A percentile compares a stretch with the other conserved stretches of the same genome.
Evolutionary conservation across 2,888 invertebrate genomes (phyloP).

Genomic region (Megaustenia siamemsis): DNA sequence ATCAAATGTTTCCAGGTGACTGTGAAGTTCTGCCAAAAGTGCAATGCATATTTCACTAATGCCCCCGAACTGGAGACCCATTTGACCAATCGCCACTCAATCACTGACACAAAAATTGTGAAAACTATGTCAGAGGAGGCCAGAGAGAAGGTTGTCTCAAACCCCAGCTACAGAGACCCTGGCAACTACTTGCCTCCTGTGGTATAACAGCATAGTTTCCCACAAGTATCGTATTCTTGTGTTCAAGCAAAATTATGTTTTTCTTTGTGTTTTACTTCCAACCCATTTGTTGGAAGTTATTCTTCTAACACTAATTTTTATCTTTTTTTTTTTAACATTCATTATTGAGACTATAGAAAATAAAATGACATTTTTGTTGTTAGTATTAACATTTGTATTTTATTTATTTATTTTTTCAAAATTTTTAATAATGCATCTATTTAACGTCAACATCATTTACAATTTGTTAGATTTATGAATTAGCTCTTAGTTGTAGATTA

Average conservation of each 20-base stretch:
- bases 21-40: slow-evolving; percentile 44
- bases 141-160: slow-evolving; percentile 40
- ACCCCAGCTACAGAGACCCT: slow-evolving; percentile 50
- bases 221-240: not conserved
- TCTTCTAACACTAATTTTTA: not conserved
- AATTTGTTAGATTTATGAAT: too few species aligned
- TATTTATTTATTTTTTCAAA: too few species aligned
- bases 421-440: too few species aligned
- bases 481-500: too few species aligned
- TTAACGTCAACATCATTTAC: too few species aligned
- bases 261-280: not conserved
- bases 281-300: not conserved
- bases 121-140: slow-evolving; percentile 25
- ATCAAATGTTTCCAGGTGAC: slow-evolving; percentile 25
- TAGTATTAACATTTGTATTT: too few species aligned
- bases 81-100: slow-evolving; percentile 26
- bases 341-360: not conserved
- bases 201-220: not conserved
- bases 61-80: slow-evolving; percentile 32
- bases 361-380: not conserved
- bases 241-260: not conserved
- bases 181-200: slow-evolving; percentile 28
- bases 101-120: not conserved
- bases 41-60: slow-evolving; percentile 44
- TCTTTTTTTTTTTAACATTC: not conserved